Base-by-base conservation (phyloP, 2,113 vertebrate species). In the Notechis scutatus region DNA sequence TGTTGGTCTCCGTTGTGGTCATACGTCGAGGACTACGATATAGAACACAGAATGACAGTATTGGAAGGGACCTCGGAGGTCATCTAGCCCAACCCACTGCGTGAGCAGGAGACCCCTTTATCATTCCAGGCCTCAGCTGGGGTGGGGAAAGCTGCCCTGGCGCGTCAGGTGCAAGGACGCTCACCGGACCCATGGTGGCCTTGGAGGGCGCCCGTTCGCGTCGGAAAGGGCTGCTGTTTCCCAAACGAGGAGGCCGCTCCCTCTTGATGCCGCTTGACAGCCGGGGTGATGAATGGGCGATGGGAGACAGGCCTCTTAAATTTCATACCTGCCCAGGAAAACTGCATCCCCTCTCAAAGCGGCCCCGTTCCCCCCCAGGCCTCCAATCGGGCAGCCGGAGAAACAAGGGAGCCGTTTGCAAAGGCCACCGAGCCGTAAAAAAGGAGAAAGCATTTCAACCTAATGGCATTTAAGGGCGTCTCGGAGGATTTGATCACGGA, bases 401-500 rank as follows among this genome's bases (percentile, higher is more conserved):
- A 95, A 90, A 93, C 94, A 93, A 74, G 94, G 52, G 90, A 92
- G 95, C 95, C 90, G 94, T 94, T 96, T 95, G 95, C 96, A 97
- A 96, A 93, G 97, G 95, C 96, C 95, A 94, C 92, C 88, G 87
- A 90, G 93, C 95, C 8, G 4, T 94, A 94, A 93, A 42, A 93
- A 42, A 94, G 88, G 50, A 88, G 47, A 92, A 92, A 92, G 93
- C 94, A 92, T 10, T 92, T 81, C 92, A 61, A 93, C 89, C 87
- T 1, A 93, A 42, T 88, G 15, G 1, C 89, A 23, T 85, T 59
- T 59, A 87, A 50, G 74, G 45, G 59, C 50, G 42, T 87, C 92
- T 50, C 45, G 81, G 74, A 81, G 61, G 24, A 15, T 47, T 81
- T 20, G n/a, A 74, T 55, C 18, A n/a, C 2, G 50, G 39, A 29